Conservation (phyloP, 1,140 invertebrate species). For the Leptonema lineaticorne region DNA sequence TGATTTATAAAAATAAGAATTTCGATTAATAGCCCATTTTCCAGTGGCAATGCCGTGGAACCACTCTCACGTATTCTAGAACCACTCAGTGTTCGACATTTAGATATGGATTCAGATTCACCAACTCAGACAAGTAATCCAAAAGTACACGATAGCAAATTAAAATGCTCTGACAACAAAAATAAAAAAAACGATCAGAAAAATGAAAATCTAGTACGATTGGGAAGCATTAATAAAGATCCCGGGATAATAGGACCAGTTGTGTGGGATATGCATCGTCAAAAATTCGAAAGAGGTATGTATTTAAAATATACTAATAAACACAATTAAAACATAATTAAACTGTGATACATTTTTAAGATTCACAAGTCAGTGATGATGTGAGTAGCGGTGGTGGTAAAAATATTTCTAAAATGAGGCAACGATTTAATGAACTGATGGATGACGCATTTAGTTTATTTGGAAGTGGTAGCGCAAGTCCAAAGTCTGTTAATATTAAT, state of each 20-base stretch:
- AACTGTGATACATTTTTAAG: not conserved
- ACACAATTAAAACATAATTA: not conserved
- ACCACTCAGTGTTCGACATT: conserved; percentile 66
- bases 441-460: conserved; percentile 54
- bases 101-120: conserved; percentile 62
- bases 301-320: not conserved
- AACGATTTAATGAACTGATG: conserved; percentile 53
- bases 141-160: conserved; percentile 19
- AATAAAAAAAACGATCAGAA: not conserved
- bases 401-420: conserved; percentile 49
- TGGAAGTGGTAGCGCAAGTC: conserved; percentile 46
- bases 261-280: conserved; percentile 73
- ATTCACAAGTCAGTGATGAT: conserved; percentile 17
- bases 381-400: conserved; percentile 10
- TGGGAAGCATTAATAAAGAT: conserved; percentile 67
- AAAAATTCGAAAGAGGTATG: conserved; percentile 45
- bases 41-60: conserved; percentile 66
- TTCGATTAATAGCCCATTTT: too few relatives aligned
- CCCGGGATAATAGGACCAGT: conserved; percentile 81
- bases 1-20: not conserved
- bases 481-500: conserved; percentile 45
- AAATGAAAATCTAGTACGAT: conserved; percentile 49
- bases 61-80: conserved; percentile 76
- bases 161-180: conserved; percentile 2
- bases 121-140: conserved; percentile 38